Evolutionary conservation across 1,140 invertebrate species (phyloP).

Genomic region (Amyelois transitella): DNA sequence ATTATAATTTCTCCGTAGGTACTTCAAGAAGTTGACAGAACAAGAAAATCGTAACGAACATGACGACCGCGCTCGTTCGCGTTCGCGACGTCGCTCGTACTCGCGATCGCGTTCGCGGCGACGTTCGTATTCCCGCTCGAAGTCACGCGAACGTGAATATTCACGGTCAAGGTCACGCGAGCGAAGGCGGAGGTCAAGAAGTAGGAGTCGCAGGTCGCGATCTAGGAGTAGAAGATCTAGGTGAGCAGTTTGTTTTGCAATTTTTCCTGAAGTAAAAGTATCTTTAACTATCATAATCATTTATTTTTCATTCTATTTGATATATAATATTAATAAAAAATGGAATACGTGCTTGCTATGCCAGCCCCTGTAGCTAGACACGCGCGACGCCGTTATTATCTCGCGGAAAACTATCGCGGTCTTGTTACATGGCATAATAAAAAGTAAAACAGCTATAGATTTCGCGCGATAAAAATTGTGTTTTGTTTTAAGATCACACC

Average conservation of each 20-base stretch:
- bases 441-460: no score
- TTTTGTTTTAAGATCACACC: background rate
- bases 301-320: no score
- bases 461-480: no score
- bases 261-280: no score
- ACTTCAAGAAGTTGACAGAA: slow-evolving; percentile 69
- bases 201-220: slow-evolving; percentile 20
- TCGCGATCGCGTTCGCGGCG: slow-evolving; percentile 31
- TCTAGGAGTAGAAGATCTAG: slow-evolving; percentile 22
- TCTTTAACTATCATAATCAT: no score
- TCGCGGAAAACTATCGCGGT: no score
- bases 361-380: no score
- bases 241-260: background rate
- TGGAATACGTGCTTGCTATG: background rate
- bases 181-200: slow-evolving; percentile 18
- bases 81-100: slow-evolving; percentile 57
- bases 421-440: no score
- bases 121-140: slow-evolving; percentile 38
- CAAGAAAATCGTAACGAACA: slow-evolving; percentile 47
- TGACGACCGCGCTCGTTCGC: slow-evolving; percentile 42
- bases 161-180: slow-evolving; percentile 18
- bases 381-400: no score
- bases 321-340: background rate
- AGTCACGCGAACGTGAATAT: slow-evolving; percentile 2
- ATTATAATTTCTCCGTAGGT: slow-evolving; percentile 31